phyloP scores from a whole-genome alignment of 2,797 vertebrate genomes.

The Cuniculus paca region DNA sequence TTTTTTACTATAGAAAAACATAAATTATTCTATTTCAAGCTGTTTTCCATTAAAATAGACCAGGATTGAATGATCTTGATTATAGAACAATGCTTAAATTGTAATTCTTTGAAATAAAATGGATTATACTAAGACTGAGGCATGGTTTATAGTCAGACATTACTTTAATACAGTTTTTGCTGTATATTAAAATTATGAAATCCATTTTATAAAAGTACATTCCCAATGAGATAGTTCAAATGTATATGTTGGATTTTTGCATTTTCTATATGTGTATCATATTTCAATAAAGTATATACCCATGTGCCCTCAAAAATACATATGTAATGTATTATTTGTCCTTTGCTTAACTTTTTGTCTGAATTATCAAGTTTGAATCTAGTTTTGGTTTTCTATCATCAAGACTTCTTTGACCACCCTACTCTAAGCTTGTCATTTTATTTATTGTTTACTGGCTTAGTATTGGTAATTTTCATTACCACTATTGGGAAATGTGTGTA shows the following conservation, averaged over 20 bases:
- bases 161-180: slow-evolving; percentile 57
- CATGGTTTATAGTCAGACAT: slow-evolving; percentile 24
- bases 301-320: neutral
- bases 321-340: neutral
- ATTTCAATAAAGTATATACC: slow-evolving; percentile 38
- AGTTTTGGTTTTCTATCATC: slow-evolving; percentile 19
- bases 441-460: neutral
- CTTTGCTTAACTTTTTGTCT: slow-evolving; percentile 26
- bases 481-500: neutral
- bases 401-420: neutral
- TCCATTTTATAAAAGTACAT: neutral
- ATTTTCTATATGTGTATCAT: slow-evolving; percentile 19
- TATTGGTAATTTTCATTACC: slow-evolving; percentile 12
- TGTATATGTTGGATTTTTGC: slow-evolving; percentile 8
- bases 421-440: neutral
- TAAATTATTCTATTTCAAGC: slow-evolving; percentile 64
- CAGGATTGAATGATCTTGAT: slow-evolving; percentile 22
- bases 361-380: slow-evolving; percentile 51
- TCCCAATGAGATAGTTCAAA: slow-evolving; percentile 30
- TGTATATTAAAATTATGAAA: slow-evolving; percentile 53
- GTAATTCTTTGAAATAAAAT: slow-evolving; percentile 68
- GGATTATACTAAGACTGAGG: slow-evolving; percentile 42
- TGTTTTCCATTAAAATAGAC: slow-evolving; percentile 55
- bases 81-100: slow-evolving; percentile 59
- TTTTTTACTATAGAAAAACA: slow-evolving; percentile 61